These are phyloP conservation scores for Phyllostomus discolor DNA, from an alignment of 2,113 vertebrate genomes.

Conservation along the genomic window DNA sequence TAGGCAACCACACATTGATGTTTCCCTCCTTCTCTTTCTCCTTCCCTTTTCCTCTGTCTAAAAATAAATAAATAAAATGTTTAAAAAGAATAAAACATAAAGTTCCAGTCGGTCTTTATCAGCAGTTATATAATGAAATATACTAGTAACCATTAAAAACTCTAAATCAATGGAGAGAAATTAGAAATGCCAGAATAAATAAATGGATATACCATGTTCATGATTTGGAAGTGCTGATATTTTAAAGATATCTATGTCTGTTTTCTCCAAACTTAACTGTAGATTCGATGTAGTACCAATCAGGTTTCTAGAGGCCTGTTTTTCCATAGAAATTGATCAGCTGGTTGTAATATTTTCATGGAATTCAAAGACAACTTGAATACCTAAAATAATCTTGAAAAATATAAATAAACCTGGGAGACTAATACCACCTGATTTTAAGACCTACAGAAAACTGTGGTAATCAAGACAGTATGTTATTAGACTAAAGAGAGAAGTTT, in stretches of 20 bases:
- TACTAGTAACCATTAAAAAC: background rate
- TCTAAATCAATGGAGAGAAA: background rate
- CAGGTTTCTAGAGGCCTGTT: background rate
- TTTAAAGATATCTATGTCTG: background rate
- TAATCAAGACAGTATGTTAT: background rate
- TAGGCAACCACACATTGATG: too few species aligned
- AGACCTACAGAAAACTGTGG: background rate
- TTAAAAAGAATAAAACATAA: background rate
- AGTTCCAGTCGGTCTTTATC: background rate
- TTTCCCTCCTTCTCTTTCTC: too few species aligned
- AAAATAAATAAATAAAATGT: too few species aligned
- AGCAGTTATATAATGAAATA: background rate
- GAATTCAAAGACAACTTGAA: background rate
- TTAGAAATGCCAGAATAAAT: background rate
- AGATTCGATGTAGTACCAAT: background rate
- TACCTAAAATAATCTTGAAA: background rate
- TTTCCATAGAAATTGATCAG: background rate
- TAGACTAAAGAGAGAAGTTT: background rate
- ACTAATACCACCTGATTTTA: background rate
- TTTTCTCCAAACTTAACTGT: background rate
- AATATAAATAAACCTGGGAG: background rate
- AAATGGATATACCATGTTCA: background rate
- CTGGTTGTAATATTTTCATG: background rate
- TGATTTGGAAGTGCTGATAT: background rate
- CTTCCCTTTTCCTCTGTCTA: too few species aligned